phyloP scores from a whole-genome alignment of 2,888 invertebrate genomes.

The Ophion costatus region DNA sequence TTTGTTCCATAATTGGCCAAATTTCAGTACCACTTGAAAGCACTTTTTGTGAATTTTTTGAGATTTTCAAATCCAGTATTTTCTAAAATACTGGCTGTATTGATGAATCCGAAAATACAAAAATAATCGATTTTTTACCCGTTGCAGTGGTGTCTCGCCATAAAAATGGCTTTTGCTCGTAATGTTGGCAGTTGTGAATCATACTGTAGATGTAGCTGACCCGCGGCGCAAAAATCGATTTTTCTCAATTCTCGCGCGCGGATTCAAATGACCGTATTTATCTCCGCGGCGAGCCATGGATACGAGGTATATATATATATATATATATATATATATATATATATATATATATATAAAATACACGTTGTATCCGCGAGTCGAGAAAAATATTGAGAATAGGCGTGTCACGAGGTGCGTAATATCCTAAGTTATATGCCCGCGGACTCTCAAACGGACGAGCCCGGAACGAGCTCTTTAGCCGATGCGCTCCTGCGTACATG shows the following conservation, averaged over 20 bases:
- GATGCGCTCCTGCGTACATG: not conserved
- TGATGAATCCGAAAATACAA: no score
- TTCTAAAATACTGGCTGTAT: no score
- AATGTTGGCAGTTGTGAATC: not conserved
- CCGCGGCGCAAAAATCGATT: constrained; percentile 4
- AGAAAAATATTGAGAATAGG: constrained; percentile 10
- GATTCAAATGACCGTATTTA: constrained; percentile 8
- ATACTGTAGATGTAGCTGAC: not conserved
- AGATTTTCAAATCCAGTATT: no score
- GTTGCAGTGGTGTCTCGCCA: no score
- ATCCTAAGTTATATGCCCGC: not conserved
- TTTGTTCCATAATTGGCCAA: no score
- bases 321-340: not conserved
- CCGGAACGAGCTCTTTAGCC: not conserved
- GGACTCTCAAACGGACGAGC: not conserved
- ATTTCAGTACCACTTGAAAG: no score
- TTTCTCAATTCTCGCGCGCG: constrained; percentile 9
- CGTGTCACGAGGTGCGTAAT: not conserved
- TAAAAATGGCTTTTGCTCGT: not conserved
- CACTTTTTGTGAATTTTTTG: no score
- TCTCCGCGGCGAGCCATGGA: not conserved
- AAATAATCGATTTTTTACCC: no score
- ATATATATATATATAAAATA: not conserved
- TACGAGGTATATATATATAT: not conserved
- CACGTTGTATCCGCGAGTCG: not conserved